A percentile compares a stretch with the other conserved stretches of the same genome.
Conservation (phyloP, 2,113 vertebrate species). For the Tachysurus fulvidraco region DNA sequence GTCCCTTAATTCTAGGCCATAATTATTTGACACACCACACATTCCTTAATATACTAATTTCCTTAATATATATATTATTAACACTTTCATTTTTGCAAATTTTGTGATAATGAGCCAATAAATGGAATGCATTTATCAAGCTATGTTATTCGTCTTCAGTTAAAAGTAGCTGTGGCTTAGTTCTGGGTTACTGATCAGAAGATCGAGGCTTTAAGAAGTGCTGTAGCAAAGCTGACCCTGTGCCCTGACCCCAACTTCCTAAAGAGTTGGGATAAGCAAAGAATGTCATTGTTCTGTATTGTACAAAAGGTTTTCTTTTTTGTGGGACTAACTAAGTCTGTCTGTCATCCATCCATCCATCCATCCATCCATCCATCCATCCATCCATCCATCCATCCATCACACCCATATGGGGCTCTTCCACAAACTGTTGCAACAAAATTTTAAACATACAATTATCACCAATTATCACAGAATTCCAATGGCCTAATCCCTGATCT, state of each 20-base stretch:
- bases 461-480: too few relatives aligned
- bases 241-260: not conserved
- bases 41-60: not conserved
- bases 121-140: not conserved
- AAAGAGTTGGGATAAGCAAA: not conserved
- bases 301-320: not conserved
- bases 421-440: too few relatives aligned
- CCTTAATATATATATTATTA: not conserved
- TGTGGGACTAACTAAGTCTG: not conserved
- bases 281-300: not conserved
- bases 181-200: not conserved
- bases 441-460: too few relatives aligned
- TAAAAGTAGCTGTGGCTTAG: not conserved
- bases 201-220: not conserved
- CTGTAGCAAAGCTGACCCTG: not conserved
- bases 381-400: too few relatives aligned
- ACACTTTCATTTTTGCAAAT: not conserved
- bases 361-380: too few relatives aligned
- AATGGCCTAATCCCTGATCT: too few relatives aligned
- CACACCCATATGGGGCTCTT: too few relatives aligned
- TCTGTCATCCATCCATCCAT: too few relatives aligned
- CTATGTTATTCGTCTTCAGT: not conserved
- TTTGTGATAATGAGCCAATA: not conserved
- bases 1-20: not conserved
- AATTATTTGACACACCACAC: not conserved